These are phyloP conservation scores for Gobio occitaniae DNA, from an alignment of 2,797 vertebrate genomes.

Conservation along the genomic window DNA sequence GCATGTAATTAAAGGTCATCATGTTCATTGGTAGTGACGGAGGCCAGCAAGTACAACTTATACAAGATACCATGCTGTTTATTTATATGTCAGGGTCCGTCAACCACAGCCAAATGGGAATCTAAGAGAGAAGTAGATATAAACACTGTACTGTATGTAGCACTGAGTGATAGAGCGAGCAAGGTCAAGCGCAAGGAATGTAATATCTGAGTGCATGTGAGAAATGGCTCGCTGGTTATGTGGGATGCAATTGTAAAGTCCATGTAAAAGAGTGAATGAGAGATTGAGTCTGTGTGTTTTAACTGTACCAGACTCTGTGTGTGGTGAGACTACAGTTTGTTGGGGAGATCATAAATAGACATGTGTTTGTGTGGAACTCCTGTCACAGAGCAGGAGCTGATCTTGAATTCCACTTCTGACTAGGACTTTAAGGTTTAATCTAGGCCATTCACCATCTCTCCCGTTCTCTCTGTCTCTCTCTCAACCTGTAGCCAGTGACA, in stretches of 20 bases:
- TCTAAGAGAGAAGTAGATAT: constrained; percentile 13
- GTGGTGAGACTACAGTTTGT: constrained; percentile 1
- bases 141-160: constrained; percentile 43
- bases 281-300: constrained; percentile 26
- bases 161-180: constrained; percentile 50
- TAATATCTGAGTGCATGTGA: constrained; percentile 19
- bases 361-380: constrained; percentile 24
- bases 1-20: constrained; percentile 41
- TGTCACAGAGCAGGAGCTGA: constrained; percentile 34
- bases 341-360: constrained; percentile 30
- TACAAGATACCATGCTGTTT: constrained; percentile 28
- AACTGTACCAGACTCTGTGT: constrained; percentile 5
- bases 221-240: constrained; percentile 11
- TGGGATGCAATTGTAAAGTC: constrained; percentile 19
- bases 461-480: constrained; percentile 40
- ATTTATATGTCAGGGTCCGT: constrained; percentile 51
- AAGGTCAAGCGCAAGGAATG: neutral
- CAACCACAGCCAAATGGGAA: constrained; percentile 64
- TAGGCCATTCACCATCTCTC: constrained; percentile 60
- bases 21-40: constrained; percentile 44
- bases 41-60: constrained; percentile 54
- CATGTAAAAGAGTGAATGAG: constrained; percentile 40
- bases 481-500: constrained; percentile 67
- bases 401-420: constrained; percentile 61
- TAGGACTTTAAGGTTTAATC: constrained; percentile 72